Evolutionary conservation across 92 coral and sea anemone species (phyloP), one percentile per base, ranked within the genome.

Genomic region (Siderastrea radians): DNA sequence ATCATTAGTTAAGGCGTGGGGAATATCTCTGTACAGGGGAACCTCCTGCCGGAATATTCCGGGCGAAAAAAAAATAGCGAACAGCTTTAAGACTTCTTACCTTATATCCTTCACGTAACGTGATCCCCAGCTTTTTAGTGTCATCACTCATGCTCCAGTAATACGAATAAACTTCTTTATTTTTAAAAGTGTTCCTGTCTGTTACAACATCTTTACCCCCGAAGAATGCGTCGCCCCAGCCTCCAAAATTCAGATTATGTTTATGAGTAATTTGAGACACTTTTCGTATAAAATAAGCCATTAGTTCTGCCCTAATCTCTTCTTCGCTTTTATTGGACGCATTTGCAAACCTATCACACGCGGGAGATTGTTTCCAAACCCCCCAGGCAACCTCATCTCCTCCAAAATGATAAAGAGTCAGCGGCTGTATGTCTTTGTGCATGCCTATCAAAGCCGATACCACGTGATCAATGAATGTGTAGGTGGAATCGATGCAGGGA

Each of bases 401-500:
- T 51, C 97, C 97, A 64, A 94, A 89, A 58, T 91, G 95, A 83
- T 84, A 94, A 12, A 86, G 16, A 4, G 66, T 86, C 92, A 94
- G 80, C 67, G 97, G 97, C 14, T 87, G 87, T 44, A 92, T 89
- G 68, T 86, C 95, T 11, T 70, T 67, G 69, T 94, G 95, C 55
- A 94, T 75, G 59, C 86, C 72, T 38, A 78, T 50, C 5, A 94
- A 50, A 64, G 73, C 83, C 2, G 87, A 77, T 10, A 94, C 53
- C 66, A 94, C 62, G 70, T 86, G 86, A 9, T 90, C 90, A 4
- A 95, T 80, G 69, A 95, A 93, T 52, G 63, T 89, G 77, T 95
- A 95, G 1, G 96, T 95, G n/a, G 98, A 95, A 15, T 85, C 72
- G 1, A 91, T 49, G 17, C 96, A 95, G 8, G 98, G 96, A 71